Evolutionary conservation across 2,113 vertebrate genomes (phyloP), one percentile per base, ranked within the genome.

Genomic region (Girardinichthys multiradiatus): DNA sequence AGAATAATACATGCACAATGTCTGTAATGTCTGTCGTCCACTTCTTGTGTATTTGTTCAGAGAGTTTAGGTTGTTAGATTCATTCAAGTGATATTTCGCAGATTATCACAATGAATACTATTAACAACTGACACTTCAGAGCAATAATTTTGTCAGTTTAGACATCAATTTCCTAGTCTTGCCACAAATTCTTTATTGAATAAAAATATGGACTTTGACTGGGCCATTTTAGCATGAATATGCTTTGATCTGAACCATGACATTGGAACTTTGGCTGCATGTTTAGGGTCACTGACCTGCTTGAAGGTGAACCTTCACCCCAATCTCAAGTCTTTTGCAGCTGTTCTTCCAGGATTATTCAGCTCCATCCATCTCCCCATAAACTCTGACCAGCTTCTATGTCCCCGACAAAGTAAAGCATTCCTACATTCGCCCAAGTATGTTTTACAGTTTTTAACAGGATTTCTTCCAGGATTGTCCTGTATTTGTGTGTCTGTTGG

Each of bases 41-140:
- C 76, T 78, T 63, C 51, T 86, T 31, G 42, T 19, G 42, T 17
- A 45, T 45, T 45, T 19, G 19, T 17, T 45, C 42, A 28, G 84
- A 79, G 84, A 83, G 85, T 77, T 87, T 87, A 83, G 65, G 75
- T 29, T 62, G 72, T 54, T 77, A 87, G 68, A 75, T 74, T 83
- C 70, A 82, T 65, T 81, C 78, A 84, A 84, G 62, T 89, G 84
- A 10, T n/a, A n/a, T n/a, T 54, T 54, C n/a, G 77, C 67, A 31
- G 65, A 69, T 67, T 74, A 70, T 74, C 65, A 74, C 59, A 70
- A 81, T 85, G 72, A 77, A 77, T 81, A 48, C 78, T 77, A 72
- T 75, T 59, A 81, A 76, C 85, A 17, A 42, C 39, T 15, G 17
- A 77, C 66, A 10, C 35, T 15, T 48, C 17, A 21, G 42, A 21